Evolutionary conservation across 2,113 vertebrate species (phyloP), one percentile per base, ranked within the genome.

Genomic region (Phaethornis superciliosus): DNA sequence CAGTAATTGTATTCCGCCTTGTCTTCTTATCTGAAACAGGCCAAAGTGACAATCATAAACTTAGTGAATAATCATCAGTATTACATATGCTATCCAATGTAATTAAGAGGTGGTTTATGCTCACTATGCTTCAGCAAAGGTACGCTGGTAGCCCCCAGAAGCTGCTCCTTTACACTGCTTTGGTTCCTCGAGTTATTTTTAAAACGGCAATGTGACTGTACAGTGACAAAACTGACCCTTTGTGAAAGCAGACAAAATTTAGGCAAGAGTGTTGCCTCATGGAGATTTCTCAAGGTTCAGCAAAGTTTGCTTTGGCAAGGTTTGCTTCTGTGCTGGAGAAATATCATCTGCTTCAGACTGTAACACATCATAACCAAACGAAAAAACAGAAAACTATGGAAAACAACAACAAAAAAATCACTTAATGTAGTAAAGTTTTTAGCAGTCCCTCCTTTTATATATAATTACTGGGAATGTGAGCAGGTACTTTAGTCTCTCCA

Each of bases 1-100:
- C 94, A 99, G 97, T 84, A 99, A 98, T 65, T 99, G 99, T 93
- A 99, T 99, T 64, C 99, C 99, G 6, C 99, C 99, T 97, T 99
- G 99, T 96, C 99, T 98, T 85, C 99, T 98, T 96, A 99, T 99
- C 99, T 99, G 98, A 88, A 98, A 97, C 26, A 90, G 49, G 28
- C 44, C 94, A 95, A 97, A 95, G 55, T 26, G 54, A 95, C 2
- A 71, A 78, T 26, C 32, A 81, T 18, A 40, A 54, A 54, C 35
- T 96, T 33, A 85, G 55, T 32, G 23, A 87, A 33, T 23, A 15
- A 88, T 55, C 37, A 83, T 15, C 26, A 23, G 10, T 15, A 54
- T 20, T 30, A 42, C 14, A 71, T 37, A 56, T 42, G 27, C 37
- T 22, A 30, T 4, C 32, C 33, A 52, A 33, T 6, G 12, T 30